Conservation (phyloP, 1,140 invertebrate species). For the Bombyx mori region ASM3026992v2 NC_085110.1:4497001-4497500, state of each 20-base stretch:
- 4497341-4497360: constrained; percentile 1
- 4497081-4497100: too few relatives aligned
- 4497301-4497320: constrained; percentile 15
- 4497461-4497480: background rate
- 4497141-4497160: too few relatives aligned
- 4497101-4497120: too few relatives aligned
- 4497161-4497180: too few relatives aligned
- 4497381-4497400: background rate
- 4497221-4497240: constrained; percentile 36
- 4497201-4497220: constrained; percentile 15
- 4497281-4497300: constrained; percentile 21
- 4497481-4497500: too few relatives aligned
- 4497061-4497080: too few relatives aligned
- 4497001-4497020: too few relatives aligned
- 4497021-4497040: too few relatives aligned
- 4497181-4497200: constrained; percentile 14
- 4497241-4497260: constrained; percentile 39
- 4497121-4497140: too few relatives aligned
- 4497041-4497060: too few relatives aligned
- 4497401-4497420: background rate
- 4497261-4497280: constrained; percentile 21
- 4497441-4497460: background rate
- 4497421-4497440: background rate
- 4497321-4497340: constrained; percentile 16
- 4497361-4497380: background rate